Evolutionary conservation across 2,888 invertebrate species (phyloP).

Genomic region (Mesochorus sp.): DNA sequence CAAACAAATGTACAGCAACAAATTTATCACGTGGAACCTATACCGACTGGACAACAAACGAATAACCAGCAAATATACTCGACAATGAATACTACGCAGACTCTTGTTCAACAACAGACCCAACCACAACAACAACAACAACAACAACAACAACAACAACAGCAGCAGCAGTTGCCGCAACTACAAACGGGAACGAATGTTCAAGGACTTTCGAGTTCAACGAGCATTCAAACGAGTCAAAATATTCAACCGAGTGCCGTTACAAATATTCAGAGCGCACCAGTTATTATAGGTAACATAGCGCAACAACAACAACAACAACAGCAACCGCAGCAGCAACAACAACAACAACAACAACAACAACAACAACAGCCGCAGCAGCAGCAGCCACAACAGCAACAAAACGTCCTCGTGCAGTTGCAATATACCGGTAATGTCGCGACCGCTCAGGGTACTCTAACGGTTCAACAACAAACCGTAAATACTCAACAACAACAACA

Average conservation of each 20-base stretch:
- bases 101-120: slow-evolving; percentile 66
- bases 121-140: slow-evolving; percentile 68
- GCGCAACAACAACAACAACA: slow-evolving; percentile 40
- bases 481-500: slow-evolving; percentile 62
- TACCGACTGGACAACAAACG: slow-evolving; percentile 23
- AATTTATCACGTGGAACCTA: too few relatives aligned
- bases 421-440: slow-evolving; percentile 58
- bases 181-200: slow-evolving; percentile 68
- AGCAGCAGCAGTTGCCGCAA: slow-evolving; percentile 67
- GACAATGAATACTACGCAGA: slow-evolving; percentile 63
- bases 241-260: slow-evolving; percentile 63
- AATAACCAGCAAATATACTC: slow-evolving; percentile 56
- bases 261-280: slow-evolving; percentile 46
- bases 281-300: slow-evolving; percentile 27
- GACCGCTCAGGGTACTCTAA: slow-evolving; percentile 19
- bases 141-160: slow-evolving; percentile 69
- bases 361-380: slow-evolving; percentile 52
- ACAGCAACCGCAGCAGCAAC: too few relatives aligned
- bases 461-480: slow-evolving; percentile 23
- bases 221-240: slow-evolving; percentile 70
- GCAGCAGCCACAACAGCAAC: slow-evolving; percentile 57
- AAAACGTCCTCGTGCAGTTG: slow-evolving; percentile 59
- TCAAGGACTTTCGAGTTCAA: slow-evolving; percentile 71
- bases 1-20: slow-evolving; percentile 53
- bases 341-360: slow-evolving; percentile 47